phyloP scores from a whole-genome alignment of 1,140 invertebrate species.

The Drosophila oshimai region DNA sequence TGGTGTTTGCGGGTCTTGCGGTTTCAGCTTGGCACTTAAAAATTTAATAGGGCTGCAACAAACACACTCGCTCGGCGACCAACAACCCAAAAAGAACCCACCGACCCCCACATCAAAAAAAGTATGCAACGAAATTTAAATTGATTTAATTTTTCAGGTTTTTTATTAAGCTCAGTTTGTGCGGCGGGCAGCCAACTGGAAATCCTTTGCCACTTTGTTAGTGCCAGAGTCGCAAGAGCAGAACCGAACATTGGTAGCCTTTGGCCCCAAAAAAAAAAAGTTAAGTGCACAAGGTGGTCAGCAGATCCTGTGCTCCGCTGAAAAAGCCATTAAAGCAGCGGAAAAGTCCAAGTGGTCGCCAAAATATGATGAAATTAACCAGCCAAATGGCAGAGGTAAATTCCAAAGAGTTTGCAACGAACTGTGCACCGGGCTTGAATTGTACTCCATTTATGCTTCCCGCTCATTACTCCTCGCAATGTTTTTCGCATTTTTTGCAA shows the following conservation, averaged over 20 bases:
- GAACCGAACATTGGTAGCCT: conserved; percentile 16
- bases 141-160: conserved; percentile 62
- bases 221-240: conserved; percentile 32
- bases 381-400: conserved; percentile 1
- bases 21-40: conserved; percentile 72
- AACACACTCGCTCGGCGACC: conserved; percentile 7
- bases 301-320: not conserved
- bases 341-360: conserved; percentile 5
- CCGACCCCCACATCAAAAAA: conserved; percentile 4
- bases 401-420: not conserved
- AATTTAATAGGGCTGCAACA: conserved; percentile 72
- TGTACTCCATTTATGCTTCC: not conserved
- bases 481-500: conserved; percentile 33
- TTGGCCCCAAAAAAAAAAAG: conserved; percentile 9
- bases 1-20: conserved; percentile 72
- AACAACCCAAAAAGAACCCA: conserved; percentile 1
- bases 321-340: conserved; percentile 19
- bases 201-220: conserved; percentile 40
- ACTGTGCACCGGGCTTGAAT: not conserved
- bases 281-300: conserved; percentile 40
- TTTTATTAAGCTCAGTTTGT: conserved; percentile 5
- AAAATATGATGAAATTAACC: conserved; percentile 32
- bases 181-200: conserved; percentile 13
- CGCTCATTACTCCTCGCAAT: conserved; percentile 29
- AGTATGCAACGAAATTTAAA: conserved; percentile 61